Evolutionary conservation across 1,140 invertebrate species (phyloP).

Genomic region (Atta cephalotes): DNA sequence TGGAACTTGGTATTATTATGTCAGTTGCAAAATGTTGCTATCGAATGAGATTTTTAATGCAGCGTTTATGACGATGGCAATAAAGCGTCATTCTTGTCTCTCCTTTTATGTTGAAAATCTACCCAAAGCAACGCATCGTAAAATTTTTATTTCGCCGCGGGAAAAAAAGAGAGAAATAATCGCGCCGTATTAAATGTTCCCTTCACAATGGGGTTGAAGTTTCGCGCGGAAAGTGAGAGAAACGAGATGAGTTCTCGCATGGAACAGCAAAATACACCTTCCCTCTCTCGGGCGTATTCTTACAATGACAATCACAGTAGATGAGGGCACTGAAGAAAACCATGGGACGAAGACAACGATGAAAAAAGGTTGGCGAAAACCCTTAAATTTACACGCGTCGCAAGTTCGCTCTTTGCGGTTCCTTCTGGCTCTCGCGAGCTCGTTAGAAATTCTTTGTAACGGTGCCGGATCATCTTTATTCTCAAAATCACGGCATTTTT

Average conservation of each 20-base stretch:
- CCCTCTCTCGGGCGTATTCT: background rate
- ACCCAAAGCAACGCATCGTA: conserved; percentile 16
- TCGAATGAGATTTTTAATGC: conserved; percentile 19
- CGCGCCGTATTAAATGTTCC: conserved; percentile 38
- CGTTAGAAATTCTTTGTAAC: conserved; percentile 45
- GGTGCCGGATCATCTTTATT: conserved; percentile 41
- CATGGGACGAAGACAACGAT: conserved; percentile 1
- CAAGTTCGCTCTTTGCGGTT: conserved; percentile 35
- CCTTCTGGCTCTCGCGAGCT: background rate
- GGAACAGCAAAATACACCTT: background rate
- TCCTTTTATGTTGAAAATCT: conserved; percentile 32
- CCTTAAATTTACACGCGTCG: conserved; percentile 63
- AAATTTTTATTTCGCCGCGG: conserved; percentile 49
- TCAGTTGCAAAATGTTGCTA: conserved; percentile 27
- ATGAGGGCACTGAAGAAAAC: background rate
- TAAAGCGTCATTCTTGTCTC: background rate
- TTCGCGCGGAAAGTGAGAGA: conserved; percentile 22
- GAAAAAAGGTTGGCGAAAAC: conserved; percentile 26
- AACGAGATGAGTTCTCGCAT: background rate
- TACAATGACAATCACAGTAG: conserved; percentile 30
- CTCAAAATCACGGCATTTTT: background rate
- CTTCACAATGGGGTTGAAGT: conserved; percentile 37
- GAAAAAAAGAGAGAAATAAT: conserved; percentile 33
- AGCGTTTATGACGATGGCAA: background rate
- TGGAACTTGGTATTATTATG: background rate